Conservation (phyloP, 2,888 invertebrate species). For the Ornithoptera alexandrae region DNA sequence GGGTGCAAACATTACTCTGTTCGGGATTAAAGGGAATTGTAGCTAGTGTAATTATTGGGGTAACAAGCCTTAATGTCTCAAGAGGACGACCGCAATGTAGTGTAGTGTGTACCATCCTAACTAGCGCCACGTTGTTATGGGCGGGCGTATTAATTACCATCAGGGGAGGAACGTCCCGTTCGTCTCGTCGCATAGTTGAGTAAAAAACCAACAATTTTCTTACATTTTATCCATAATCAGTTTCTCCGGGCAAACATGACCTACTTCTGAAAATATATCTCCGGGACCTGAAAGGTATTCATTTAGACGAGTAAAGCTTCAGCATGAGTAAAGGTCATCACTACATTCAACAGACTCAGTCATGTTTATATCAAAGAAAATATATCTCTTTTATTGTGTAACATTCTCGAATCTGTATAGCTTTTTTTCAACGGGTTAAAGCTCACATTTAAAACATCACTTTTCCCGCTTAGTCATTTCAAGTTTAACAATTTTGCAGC, state of each 20-base stretch:
- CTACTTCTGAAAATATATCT: conserved; percentile 20
- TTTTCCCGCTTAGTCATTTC: not conserved
- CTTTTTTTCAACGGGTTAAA: not conserved
- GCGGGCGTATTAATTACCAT: too few species aligned
- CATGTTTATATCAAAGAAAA: not conserved
- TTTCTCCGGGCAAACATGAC: conserved; percentile 10
- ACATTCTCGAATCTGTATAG: not conserved
- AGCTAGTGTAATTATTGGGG: too few species aligned
- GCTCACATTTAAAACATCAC: not conserved
- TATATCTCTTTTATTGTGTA: not conserved
- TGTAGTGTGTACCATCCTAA: too few species aligned
- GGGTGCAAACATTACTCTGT: too few species aligned
- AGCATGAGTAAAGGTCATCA: conserved; percentile 21
- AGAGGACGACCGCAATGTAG: too few species aligned
- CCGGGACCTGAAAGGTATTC: conserved; percentile 20
- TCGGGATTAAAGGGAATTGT: too few species aligned
- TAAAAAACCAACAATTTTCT: not conserved
- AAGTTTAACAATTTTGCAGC: not conserved
- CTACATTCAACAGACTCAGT: conserved; percentile 15
- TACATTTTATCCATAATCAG: not conserved
- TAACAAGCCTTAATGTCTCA: too few species aligned
- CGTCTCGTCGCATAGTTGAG: too few species aligned
- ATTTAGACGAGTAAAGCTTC: conserved; percentile 24
- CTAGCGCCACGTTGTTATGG: too few species aligned
- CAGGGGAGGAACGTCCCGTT: too few species aligned